Percentiles rank a stretch among this genome's conserved stretches.
Evolutionary conservation across 2,113 vertebrate species (phyloP).

Genomic region (Archilochus colubris): DNA sequence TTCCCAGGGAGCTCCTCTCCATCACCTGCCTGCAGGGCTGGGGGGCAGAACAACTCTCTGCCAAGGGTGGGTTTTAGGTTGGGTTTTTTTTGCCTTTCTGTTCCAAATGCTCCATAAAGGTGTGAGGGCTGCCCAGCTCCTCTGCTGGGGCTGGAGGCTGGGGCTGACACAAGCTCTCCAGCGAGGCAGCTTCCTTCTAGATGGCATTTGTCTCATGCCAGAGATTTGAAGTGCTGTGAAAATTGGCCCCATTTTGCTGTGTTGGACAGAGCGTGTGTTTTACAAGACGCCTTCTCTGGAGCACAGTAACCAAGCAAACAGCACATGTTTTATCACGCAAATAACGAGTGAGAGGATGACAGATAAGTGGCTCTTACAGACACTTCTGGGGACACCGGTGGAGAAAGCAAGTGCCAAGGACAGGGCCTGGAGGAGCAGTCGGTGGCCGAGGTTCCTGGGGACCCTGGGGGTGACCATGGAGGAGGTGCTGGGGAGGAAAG

Average conservation of each 20-base stretch:
- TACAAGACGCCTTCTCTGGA: background rate
- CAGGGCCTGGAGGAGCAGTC: background rate
- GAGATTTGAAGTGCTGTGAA: slow-evolving; percentile 23
- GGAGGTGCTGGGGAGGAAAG: background rate
- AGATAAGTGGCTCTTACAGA: background rate
- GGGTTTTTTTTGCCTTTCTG: background rate
- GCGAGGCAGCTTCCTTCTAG: background rate
- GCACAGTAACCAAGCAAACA: background rate
- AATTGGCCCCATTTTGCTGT: background rate
- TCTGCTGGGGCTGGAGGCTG: background rate
- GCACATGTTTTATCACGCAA: background rate
- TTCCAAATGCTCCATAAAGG: background rate
- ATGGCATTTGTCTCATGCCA: slow-evolving; percentile 1
- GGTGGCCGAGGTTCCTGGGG: background rate
- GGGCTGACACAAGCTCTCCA: background rate
- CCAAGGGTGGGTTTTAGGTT: background rate
- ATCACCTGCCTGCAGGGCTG: background rate
- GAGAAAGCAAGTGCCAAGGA: background rate
- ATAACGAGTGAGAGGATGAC: background rate
- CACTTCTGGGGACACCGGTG: rapidly evolving
- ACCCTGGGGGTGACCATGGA: background rate
- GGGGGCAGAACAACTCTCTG: background rate
- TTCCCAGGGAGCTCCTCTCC: background rate
- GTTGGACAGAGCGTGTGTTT: background rate
- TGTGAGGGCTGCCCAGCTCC: background rate